These are phyloP conservation scores for Mallotus villosus DNA, from an alignment of 2,797 vertebrate species.

Conservation along the genomic window DNA sequence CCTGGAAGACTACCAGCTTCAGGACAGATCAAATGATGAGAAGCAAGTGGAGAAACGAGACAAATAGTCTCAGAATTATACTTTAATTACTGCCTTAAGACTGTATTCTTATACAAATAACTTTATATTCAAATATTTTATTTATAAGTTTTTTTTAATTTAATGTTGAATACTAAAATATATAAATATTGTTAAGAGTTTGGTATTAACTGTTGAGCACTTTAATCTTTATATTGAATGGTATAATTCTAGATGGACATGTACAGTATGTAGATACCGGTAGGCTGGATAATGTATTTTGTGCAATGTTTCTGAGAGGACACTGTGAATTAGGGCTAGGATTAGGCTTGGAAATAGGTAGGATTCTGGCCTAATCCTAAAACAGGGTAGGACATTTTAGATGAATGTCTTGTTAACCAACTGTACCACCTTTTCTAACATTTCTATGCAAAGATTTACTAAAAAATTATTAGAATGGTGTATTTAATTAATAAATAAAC, in stretches of 20 bases:
- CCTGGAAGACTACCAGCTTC: conserved; percentile 88
- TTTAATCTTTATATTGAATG: conserved; percentile 52
- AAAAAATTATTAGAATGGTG: too few relatives aligned
- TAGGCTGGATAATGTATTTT: conserved; percentile 10
- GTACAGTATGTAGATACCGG: conserved; percentile 10
- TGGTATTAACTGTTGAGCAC: conserved; percentile 55
- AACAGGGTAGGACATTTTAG: background rate
- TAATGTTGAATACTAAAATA: conserved; percentile 32
- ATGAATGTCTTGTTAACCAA: background rate
- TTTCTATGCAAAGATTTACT: too few relatives aligned
- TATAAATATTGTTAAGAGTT: conserved; percentile 38
- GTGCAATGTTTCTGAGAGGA: conserved; percentile 22
- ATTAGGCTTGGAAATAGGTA: background rate
- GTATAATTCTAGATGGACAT: conserved; percentile 7
- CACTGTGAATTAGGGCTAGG: background rate
- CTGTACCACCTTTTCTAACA: too few relatives aligned
- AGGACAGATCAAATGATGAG: conserved; percentile 67
- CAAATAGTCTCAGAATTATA: conserved; percentile 45
- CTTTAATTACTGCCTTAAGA: conserved; percentile 52
- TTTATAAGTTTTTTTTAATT: conserved; percentile 60
- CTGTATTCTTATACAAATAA: conserved; percentile 39
- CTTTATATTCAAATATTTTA: conserved; percentile 56
- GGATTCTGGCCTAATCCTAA: background rate
- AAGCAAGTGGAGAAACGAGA: conserved; percentile 56
- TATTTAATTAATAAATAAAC: too few relatives aligned